Evolutionary conservation across 2,113 vertebrate genomes (phyloP), one percentile per base, ranked within the genome.

Genomic region (Dryoscopus gambensis): DNA sequence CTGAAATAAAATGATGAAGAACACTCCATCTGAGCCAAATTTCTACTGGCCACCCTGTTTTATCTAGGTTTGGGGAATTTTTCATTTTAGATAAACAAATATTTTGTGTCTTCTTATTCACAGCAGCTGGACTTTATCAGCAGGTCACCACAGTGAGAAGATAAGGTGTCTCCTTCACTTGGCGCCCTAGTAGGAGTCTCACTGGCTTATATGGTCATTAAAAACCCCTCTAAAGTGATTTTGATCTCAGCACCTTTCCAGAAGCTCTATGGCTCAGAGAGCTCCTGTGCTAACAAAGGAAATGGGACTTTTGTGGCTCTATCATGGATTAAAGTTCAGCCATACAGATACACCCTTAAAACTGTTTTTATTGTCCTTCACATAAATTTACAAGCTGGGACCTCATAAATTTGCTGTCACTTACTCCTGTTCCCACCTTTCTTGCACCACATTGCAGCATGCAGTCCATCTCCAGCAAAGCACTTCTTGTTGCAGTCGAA

Each of bases 51-150:
- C 50, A 63, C 21, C 16, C 81, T 42, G 33, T 70, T 86, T 86
- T 70, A 88, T 91, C 79, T 56, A 86, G 18, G 42, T 46, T 74
- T 88, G 33, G 40, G 40, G 35, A 70, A 30, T 59, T 80, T 80
- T 89, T 91, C 31, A 75, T 86, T 92, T 81, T 65, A 89, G 50
- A 90, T 86, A 86, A 30, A 67, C 21, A 81, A 92, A 50, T 81
- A 86, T 56, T 84, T 75, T 70, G 60, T 80, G 28, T 28, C 13
- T 78, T 92, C 35, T 68, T 52, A 40, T 56, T 92, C 44, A 68
- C 4, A 6, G 64, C 95, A 97, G 86, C 85, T 96, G 95, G 88
- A 89, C 68, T 81, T 74, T 60, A 84, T 93, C 93, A 94, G 44
- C 44, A 90, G 82, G 64, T 94, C 64, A 68, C 59, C 47, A 64